phyloP scores from a whole-genome alignment of 2,888 invertebrate species.

The Heliconius aoede region DNA sequence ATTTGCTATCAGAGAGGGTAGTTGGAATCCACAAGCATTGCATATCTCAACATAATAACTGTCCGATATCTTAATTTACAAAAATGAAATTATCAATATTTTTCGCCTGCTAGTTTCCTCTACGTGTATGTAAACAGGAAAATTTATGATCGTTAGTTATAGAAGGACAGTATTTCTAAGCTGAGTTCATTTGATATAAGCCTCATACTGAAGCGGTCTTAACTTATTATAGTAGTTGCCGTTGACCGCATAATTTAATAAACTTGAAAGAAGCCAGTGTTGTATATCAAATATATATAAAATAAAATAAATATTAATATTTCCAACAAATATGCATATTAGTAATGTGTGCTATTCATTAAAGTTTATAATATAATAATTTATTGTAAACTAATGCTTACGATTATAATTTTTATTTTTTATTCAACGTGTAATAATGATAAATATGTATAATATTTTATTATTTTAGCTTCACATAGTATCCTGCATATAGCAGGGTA shows the following conservation, averaged over 20 bases:
- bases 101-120: not conserved
- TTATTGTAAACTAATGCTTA: not conserved
- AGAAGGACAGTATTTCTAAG: slow-evolving; percentile 16
- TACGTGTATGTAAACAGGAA: not conserved
- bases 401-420: too few species aligned
- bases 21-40: too few species aligned
- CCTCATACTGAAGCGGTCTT: slow-evolving; percentile 26
- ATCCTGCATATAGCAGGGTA: too few species aligned
- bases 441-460: too few species aligned
- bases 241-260: slow-evolving; percentile 28
- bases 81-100: not conserved
- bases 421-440: too few species aligned
- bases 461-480: too few species aligned
- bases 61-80: not conserved
- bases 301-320: slow-evolving; percentile 6
- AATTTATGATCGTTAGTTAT: not conserved
- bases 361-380: not conserved
- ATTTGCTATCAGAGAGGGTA: too few species aligned
- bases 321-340: not conserved
- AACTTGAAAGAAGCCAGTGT: slow-evolving; percentile 23
- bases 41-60: not conserved
- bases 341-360: not conserved
- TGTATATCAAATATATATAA: slow-evolving; percentile 25
- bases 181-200: slow-evolving; percentile 28
- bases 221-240: slow-evolving; percentile 27